Evolutionary conservation across 1,140 invertebrate genomes (phyloP).

Genomic region (Potamilus streckersoni): DNA sequence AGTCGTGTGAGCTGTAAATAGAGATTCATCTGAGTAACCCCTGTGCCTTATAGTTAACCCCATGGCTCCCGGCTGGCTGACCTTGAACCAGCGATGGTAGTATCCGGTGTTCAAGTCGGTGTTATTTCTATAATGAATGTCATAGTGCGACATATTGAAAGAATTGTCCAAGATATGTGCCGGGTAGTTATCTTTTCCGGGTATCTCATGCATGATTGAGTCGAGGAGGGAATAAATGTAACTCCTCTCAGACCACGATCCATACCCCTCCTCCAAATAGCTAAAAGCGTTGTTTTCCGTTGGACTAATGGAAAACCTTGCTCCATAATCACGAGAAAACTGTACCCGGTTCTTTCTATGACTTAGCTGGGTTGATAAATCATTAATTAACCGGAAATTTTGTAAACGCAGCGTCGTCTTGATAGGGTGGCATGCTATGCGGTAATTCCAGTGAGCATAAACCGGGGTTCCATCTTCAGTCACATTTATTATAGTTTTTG

Average conservation of each 20-base stretch:
- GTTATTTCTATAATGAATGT: slow-evolving; percentile 12
- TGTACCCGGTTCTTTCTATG: too few relatives aligned
- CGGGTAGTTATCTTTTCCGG: slow-evolving; percentile 56
- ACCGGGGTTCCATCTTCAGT: slow-evolving; percentile 27
- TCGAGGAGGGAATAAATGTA: slow-evolving; percentile 38
- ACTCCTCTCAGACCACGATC: slow-evolving; percentile 13
- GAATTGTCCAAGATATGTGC: slow-evolving; percentile 41
- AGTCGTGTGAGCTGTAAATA: slow-evolving; percentile 51
- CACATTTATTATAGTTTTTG: slow-evolving; percentile 39
- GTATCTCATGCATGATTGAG: slow-evolving; percentile 54
- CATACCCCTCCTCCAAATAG: slow-evolving; percentile 11
- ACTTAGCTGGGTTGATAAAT: too few relatives aligned
- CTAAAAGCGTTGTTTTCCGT: too few relatives aligned
- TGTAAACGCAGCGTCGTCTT: too few relatives aligned
- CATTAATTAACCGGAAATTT: too few relatives aligned
- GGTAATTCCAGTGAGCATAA: slow-evolving; percentile 50
- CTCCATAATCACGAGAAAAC: too few relatives aligned
- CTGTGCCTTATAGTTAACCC: slow-evolving; percentile 21
- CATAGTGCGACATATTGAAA: slow-evolving; percentile 31
- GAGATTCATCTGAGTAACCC: slow-evolving; percentile 48
- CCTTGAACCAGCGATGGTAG: slow-evolving; percentile 50
- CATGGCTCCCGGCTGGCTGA: slow-evolving; percentile 36
- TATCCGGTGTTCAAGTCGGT: slow-evolving; percentile 44
- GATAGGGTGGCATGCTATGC: slow-evolving; percentile 27
- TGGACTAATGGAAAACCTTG: too few relatives aligned